Evolutionary conservation across 2,113 vertebrate genomes (phyloP).

Genomic region (Melanostigma gelatinosum): DNA sequence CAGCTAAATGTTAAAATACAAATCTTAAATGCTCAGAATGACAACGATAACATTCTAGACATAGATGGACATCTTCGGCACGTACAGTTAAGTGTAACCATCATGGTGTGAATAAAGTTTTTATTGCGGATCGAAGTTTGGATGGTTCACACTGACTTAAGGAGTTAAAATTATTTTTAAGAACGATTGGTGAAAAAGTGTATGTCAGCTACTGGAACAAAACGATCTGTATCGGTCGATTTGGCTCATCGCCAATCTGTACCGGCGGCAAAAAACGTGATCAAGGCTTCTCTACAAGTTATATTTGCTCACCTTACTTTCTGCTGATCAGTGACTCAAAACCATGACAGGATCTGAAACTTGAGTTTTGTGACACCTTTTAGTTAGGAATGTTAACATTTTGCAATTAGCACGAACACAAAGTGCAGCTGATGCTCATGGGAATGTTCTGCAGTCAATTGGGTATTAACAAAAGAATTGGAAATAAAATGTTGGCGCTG

Average conservation of each 20-base stretch:
- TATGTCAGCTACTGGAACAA: no score
- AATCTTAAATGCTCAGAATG: background rate
- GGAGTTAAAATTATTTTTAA: no score
- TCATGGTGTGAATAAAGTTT: no score
- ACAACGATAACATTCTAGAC: background rate
- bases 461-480: background rate
- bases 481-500: background rate
- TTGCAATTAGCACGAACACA: background rate
- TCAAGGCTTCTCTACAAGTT: background rate
- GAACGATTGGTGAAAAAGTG: no score
- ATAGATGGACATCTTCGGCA: background rate
- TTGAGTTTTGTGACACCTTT: no score
- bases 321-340: no score
- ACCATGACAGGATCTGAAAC: no score
- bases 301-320: background rate
- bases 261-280: background rate
- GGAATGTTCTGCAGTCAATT: background rate
- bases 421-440: background rate
- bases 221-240: no score
- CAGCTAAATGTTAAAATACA: background rate
- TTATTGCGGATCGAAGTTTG: no score
- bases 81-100: no score
- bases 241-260: no score
- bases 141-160: no score
- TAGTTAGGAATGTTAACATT: background rate